phyloP scores from a whole-genome alignment of 2,888 invertebrate genomes.

The Tenthredo notha region DNA sequence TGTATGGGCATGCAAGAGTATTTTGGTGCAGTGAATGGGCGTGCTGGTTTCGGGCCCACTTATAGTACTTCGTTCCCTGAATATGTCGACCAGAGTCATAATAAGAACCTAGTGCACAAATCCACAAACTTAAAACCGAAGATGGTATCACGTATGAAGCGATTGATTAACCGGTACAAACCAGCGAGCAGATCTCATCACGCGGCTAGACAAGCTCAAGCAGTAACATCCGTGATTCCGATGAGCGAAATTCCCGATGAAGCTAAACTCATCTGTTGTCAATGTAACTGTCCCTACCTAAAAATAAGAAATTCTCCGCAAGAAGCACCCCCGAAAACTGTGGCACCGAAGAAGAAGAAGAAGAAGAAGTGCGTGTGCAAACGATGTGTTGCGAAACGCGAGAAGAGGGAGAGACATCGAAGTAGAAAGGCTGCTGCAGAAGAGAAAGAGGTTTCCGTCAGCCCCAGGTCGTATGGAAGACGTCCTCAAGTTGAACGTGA shows the following conservation, averaged over 20 bases:
- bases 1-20: background rate
- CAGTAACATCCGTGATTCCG: background rate
- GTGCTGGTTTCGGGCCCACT: background rate
- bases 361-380: constrained; percentile 3
- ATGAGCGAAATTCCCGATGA: background rate
- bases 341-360: background rate
- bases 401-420: background rate
- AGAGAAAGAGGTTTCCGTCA: background rate
- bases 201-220: constrained; percentile 40
- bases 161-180: constrained; percentile 46
- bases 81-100: background rate
- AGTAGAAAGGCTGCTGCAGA: background rate
- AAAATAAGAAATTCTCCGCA: constrained; percentile 20
- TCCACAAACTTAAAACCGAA: background rate
- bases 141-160: constrained; percentile 51
- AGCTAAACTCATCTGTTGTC: constrained; percentile 60
- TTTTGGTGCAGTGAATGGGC: background rate
- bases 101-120: background rate
- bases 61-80: background rate
- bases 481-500: background rate
- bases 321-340: background rate
- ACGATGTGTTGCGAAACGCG: constrained; percentile 33
- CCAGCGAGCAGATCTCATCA: background rate
- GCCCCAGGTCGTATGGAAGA: background rate
- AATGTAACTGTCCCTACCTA: constrained; percentile 61